Evolutionary conservation across 1,140 invertebrate species (phyloP).

Genomic region (Drosophila micromelanica): DNA sequence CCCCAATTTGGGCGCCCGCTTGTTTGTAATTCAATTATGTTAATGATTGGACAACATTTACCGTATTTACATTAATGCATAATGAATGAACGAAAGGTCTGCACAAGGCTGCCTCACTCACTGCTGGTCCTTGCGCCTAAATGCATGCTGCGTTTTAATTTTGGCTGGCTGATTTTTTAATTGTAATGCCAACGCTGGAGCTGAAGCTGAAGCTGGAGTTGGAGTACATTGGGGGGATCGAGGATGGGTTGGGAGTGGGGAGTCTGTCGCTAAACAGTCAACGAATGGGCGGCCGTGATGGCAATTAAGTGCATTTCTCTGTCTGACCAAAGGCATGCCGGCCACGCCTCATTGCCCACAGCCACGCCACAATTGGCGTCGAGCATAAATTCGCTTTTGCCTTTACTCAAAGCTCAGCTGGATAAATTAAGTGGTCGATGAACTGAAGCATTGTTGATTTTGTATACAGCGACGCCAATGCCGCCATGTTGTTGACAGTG

Average conservation of each 20-base stretch:
- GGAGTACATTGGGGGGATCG: not conserved
- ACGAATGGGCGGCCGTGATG: conserved; percentile 30
- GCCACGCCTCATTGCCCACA: conserved; percentile 21
- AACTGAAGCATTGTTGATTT: conserved; percentile 84
- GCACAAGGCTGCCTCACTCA: not conserved
- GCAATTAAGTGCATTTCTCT: conserved; percentile 83
- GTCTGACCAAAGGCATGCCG: conserved; percentile 76
- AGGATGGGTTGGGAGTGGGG: too few species aligned
- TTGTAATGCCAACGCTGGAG: conserved; percentile 43
- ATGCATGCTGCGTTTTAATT: conserved; percentile 57
- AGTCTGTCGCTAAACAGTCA: conserved; percentile 41
- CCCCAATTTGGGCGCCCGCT: conserved; percentile 54
- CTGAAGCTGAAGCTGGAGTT: not conserved
- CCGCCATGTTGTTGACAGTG: conserved; percentile 68
- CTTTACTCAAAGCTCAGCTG: conserved; percentile 81
- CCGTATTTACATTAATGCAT: conserved; percentile 84
- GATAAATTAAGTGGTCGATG: conserved; percentile 84
- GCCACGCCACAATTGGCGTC: conserved; percentile 23
- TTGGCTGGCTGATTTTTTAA: conserved; percentile 61
- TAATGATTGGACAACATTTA: conserved; percentile 85
- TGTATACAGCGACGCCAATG: conserved; percentile 63
- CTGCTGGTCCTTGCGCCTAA: conserved; percentile 32
- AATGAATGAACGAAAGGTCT: conserved; percentile 72
- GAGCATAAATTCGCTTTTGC: conserved; percentile 72
- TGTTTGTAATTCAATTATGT: conserved; percentile 85